A percentile compares a stretch with the other conserved stretches of the same genome.
phyloP scores from a whole-genome alignment of 2,113 vertebrate genomes.

The Scophthalmus maximus region DNA sequence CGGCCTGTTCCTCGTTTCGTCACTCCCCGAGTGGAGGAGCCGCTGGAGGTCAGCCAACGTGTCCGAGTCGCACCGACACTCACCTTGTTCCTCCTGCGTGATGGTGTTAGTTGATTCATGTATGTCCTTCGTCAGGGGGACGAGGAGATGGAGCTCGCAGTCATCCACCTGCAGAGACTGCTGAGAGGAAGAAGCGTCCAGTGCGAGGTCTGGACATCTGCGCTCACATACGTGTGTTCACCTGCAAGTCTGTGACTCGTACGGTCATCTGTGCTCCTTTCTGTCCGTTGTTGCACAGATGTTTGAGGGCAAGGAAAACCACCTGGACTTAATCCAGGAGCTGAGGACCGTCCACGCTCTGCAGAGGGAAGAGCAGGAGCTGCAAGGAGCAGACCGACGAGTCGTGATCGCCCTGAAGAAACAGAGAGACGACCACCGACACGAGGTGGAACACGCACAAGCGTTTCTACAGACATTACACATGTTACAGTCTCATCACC shows the following conservation, averaged over 20 bases:
- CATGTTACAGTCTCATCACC: neutral
- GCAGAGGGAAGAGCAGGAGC: slow-evolving; percentile 83
- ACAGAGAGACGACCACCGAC: slow-evolving; percentile 77
- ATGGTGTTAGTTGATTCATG: neutral
- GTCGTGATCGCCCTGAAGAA: slow-evolving; percentile 80
- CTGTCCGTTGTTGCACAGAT: slow-evolving; percentile 82
- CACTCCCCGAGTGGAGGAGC: slow-evolving; percentile 84
- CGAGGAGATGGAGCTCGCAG: slow-evolving; percentile 89
- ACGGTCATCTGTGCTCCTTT: neutral
- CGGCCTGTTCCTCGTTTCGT: slow-evolving; percentile 81
- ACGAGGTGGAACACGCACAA: slow-evolving; percentile 78
- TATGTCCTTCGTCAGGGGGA: slow-evolving; percentile 81
- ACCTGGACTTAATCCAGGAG: slow-evolving; percentile 88
- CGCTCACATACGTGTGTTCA: no score
- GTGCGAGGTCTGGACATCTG: slow-evolving; percentile 82
- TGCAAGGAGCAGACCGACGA: slow-evolving; percentile 82
- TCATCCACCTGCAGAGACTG: slow-evolving; percentile 89
- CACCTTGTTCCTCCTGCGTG: neutral
- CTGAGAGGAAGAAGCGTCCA: slow-evolving; percentile 90
- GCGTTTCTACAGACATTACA: neutral
- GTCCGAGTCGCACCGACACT: neutral
- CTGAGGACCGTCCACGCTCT: slow-evolving; percentile 86
- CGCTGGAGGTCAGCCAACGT: slow-evolving; percentile 85
- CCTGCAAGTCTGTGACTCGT: neutral
- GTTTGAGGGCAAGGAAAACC: slow-evolving; percentile 89